Base-by-base conservation (phyloP, 2,888 invertebrate species). In the Pristionchus entomophagus region DNA sequence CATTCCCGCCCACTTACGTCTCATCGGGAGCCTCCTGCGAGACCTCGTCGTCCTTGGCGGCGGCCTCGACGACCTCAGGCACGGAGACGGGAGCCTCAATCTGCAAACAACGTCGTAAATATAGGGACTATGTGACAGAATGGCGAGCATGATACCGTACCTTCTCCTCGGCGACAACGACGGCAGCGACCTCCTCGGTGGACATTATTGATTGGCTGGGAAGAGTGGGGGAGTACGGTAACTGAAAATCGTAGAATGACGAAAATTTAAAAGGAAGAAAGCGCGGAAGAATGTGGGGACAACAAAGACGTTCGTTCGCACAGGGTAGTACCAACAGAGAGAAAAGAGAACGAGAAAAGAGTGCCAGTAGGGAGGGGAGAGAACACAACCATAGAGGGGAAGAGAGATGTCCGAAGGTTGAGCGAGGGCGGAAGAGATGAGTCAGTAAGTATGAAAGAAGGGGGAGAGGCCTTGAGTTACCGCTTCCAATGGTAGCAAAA, bases 141-240 rank as follows among this genome's bases (percentile, higher is more conserved):
- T n/a, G n/a, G n/a, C n/a, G n/a, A n/a, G n/a, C n/a, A n/a, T 45
- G 45, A 45, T 45, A 10, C 14, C 45, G 22, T 59, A 26, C 26
- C 26, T 59, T 59, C 22, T 59, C 59, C 59, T 26, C 59, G 22
- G 22, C 59, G 82, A 82, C 82, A 51, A 82, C 82, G 56, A 62
- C 59, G 6, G 82, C 82, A 38, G 82, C 82, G 82, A 82, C 82
- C 41, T 82, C 82, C 32, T 82, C 82, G 62, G 82, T 82, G 82
- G 59, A 59, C 82, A 82, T 82, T 56, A 82, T 82, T 29, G 59
- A 82, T 59, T 22, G 78, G 51, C 51, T 0, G 51, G 51, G 49
- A 14, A 32, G 78, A 32, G 38, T 62, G 62, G 4, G 29, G 51
- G 78, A 51, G 73, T 73, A 73, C 73, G 73, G 73, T 73, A 73